Evolutionary conservation across 2,888 invertebrate species (phyloP).

Genomic region (Scaptomyza reducta): DNA sequence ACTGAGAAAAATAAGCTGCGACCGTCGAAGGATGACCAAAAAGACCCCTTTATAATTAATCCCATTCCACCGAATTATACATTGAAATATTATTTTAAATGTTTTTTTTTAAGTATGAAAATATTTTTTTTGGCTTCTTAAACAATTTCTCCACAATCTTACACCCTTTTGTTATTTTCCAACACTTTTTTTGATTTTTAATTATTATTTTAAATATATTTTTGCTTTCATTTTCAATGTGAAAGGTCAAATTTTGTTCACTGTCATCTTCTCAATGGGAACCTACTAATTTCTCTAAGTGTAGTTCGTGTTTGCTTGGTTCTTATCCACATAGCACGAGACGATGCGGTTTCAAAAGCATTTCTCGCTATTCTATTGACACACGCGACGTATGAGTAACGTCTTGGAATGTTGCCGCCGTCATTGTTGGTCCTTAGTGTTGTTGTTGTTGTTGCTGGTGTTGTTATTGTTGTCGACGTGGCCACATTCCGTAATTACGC

Average conservation of each 20-base stretch:
- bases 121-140: too few species aligned
- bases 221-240: too few species aligned
- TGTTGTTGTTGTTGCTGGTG: slow-evolving; percentile 17
- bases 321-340: slow-evolving; percentile 13
- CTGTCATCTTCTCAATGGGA: neutral
- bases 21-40: too few species aligned
- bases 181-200: too few species aligned
- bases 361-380: slow-evolving; percentile 66
- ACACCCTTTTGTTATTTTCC: too few species aligned
- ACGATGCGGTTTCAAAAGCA: slow-evolving; percentile 50
- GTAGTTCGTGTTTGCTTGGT: neutral
- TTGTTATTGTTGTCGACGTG: slow-evolving; percentile 10
- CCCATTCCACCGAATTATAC: too few species aligned
- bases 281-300: neutral
- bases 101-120: too few species aligned
- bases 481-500: slow-evolving; percentile 67
- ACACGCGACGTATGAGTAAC: slow-evolving; percentile 74
- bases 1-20: neutral
- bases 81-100: too few species aligned
- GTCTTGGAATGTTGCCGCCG: slow-evolving; percentile 74
- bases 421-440: slow-evolving; percentile 17
- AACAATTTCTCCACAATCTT: too few species aligned
- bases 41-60: too few species aligned
- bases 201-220: too few species aligned
- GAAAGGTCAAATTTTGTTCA: too few species aligned